These are phyloP conservation scores for Coracias cyanogaster DNA, from an alignment of 2,797 vertebrate species.

Conservation along the genomic window DNA sequence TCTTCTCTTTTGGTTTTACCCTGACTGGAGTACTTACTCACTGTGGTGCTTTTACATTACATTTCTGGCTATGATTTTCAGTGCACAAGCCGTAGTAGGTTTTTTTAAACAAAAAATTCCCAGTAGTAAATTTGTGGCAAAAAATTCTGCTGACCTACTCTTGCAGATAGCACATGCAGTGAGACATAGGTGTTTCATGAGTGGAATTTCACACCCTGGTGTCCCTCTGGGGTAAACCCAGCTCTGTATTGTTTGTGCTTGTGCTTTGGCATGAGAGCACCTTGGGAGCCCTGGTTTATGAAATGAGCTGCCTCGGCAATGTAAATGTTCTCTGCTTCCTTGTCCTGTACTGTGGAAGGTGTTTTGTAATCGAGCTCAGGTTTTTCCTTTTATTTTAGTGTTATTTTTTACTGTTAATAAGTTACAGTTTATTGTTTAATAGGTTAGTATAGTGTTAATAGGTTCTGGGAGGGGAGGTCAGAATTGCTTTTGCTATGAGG, in stretches of 20 bases:
- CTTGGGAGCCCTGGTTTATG: not conserved
- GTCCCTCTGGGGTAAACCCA: not conserved
- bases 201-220: not conserved
- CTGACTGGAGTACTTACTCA: not conserved
- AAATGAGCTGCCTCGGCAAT: not conserved
- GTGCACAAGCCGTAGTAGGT: not conserved
- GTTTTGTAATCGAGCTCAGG: not conserved
- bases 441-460: not conserved
- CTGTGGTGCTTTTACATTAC: not conserved
- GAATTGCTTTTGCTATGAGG: not conserved
- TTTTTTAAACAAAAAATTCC: not conserved
- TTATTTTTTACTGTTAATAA: not conserved
- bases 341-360: not conserved
- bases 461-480: not conserved
- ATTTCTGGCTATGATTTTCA: not conserved
- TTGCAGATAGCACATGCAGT: not conserved
- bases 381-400: not conserved
- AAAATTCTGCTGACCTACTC: not conserved
- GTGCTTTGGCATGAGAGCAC: not conserved
- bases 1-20: conserved; percentile 29
- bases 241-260: not conserved
- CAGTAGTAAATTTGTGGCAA: not conserved
- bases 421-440: not conserved
- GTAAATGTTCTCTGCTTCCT: not conserved
- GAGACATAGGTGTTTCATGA: not conserved